Base-by-base conservation (phyloP, 1,140 invertebrate genomes). In the Pteromalus puparum region DNA sequence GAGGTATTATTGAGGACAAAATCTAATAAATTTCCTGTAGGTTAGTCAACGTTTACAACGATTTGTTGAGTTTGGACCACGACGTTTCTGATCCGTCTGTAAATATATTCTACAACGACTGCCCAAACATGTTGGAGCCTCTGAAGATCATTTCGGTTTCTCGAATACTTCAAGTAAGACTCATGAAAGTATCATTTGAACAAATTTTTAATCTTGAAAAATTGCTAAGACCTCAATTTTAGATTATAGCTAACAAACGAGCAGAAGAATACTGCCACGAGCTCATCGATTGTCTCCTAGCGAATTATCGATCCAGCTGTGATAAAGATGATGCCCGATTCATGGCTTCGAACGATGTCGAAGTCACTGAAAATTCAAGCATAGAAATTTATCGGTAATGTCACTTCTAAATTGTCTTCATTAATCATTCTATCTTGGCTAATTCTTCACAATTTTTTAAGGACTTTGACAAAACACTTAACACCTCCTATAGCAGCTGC, bases 101-200 rank as follows among this genome's bases (percentile, higher is more conserved):
- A 26, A 91, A 90, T 74, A 89, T 90, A 53, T 91, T 89, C 77
- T 88, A 86, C 75, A 95, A 95, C 82, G 94, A 94, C 84, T 95
- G 93, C 87, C 94, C 95, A 4, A 92, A 92, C 30, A 91, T 95
- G 80, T 85, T 95, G 21, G 92, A 95, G 87, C 93, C 93, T 0
- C 86, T 94, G 24, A 94, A 93, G 82, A 93, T 93, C 77, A 93
- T 95, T 12, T 94, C 95, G 34, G 91, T 95, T 61, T 92, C 92
- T 0, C 91, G 91, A 82, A 91, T 95, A 72, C 82, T 92, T n/a
- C 90, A 92, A 87, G 90, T 88, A 48, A 75, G 72, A 34, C 38
- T n/a, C 21, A 26, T 26, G 26, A 72, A 72, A 34, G 0, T 26
- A 21, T 65, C 61, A 15, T 9, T 80, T 81, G 0, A 13, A 34